Conservation (phyloP, 2,888 invertebrate species). For the Lysandra bellargus region DNA sequence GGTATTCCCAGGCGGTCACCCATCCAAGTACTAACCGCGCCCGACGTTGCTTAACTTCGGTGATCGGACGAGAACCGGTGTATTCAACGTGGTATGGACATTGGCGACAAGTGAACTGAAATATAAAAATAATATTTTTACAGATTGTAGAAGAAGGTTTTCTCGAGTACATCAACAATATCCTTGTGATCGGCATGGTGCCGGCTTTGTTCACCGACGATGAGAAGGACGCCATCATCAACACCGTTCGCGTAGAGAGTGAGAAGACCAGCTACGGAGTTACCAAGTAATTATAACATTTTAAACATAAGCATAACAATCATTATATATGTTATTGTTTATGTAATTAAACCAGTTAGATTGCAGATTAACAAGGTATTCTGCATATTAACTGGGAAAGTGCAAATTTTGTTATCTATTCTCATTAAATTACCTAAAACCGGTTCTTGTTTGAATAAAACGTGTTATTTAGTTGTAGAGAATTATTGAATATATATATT, state of each 20-base stretch:
- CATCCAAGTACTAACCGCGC: slow-evolving; percentile 62
- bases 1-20: slow-evolving; percentile 45
- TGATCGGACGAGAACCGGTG: slow-evolving; percentile 47
- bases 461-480: too few relatives aligned
- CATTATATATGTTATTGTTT: too few relatives aligned
- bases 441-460: too few relatives aligned
- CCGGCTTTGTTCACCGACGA: slow-evolving; percentile 93
- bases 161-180: slow-evolving; percentile 94
- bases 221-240: slow-evolving; percentile 91
- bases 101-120: slow-evolving; percentile 29
- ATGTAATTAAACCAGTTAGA: too few relatives aligned
- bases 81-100: slow-evolving; percentile 40
- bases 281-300: slow-evolving; percentile 78
- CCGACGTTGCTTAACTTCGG: slow-evolving; percentile 54
- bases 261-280: slow-evolving; percentile 85
- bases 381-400: too few relatives aligned
- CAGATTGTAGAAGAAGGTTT: slow-evolving; percentile 90
- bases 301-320: too few relatives aligned
- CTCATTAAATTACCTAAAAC: too few relatives aligned
- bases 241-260: slow-evolving; percentile 84
- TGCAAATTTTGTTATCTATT: too few relatives aligned
- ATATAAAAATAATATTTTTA: neutral
- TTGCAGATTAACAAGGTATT: too few relatives aligned
- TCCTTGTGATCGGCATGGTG: slow-evolving; percentile 92
- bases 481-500: too few relatives aligned